Base-by-base conservation (phyloP, 2,113 vertebrate genomes). In the Xiphias gladius region DNA sequence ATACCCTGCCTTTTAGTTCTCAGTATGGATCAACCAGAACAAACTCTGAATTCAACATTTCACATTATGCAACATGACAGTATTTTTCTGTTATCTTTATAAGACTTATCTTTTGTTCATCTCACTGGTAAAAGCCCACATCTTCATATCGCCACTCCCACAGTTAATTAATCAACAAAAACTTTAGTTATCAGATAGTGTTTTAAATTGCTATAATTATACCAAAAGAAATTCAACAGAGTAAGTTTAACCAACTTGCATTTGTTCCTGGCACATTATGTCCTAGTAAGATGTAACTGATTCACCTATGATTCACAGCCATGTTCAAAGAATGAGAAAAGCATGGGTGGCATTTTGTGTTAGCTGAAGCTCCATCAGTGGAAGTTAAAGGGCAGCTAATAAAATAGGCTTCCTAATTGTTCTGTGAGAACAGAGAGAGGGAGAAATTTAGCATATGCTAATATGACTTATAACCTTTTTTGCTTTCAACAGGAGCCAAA, bases 381-480 rank as follows among this genome's bases (percentile, higher is more conserved):
- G 68, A 88, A 86, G 80, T 86, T 85, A 90, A 93, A 91, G 89
- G 86, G 79, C 85, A 86, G 79, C 85, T 87, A 94, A 92, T 92
- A 85, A 93, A 91, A 89, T 52, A 24, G 80, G 50, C 72, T 76
- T 89, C 79, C 76, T 92, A 92, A 95, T 92, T 93, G 86, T 92
- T 90, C 89, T 64, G 80, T 39, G 73, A 86, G 79, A 81, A 89
- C 72, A 86, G 76, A 86, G 37, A 62, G 43, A 65, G 79, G 68
- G 76, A 79, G 76, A 88, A 85, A 89, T 89, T 75, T 79, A 85
- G 85, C 87, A 43, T 90, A 93, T 92, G 93, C 89, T 92, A 94
- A 94, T 94, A 85, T 90, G 89, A 93, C 86, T 92, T 92, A 92
- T 90, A 91, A 92, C 91, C 88, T 85, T 79, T 92, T 86, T 92